phyloP scores from a whole-genome alignment of 2,113 vertebrate genomes.

The Peromyscus polionotus region DNA sequence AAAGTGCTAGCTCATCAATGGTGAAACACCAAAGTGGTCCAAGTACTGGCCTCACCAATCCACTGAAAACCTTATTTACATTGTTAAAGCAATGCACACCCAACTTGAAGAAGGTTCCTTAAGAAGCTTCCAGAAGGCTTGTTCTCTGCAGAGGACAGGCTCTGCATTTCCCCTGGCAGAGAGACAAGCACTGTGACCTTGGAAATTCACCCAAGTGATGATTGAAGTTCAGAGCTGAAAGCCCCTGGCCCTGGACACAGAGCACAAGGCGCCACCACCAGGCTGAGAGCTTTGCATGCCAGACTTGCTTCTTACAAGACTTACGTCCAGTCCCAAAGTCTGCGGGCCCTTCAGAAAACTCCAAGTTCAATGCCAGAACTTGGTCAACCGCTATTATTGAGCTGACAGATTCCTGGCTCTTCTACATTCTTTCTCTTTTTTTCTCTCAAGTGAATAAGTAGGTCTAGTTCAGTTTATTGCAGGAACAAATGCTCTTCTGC shows the following conservation, averaged over 20 bases:
- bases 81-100: not conserved
- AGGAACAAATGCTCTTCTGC: constrained; percentile 79
- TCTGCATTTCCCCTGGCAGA: not conserved
- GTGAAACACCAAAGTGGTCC: not conserved
- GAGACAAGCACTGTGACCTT: not conserved
- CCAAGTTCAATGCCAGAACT: constrained; percentile 18
- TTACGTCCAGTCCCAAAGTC: not conserved
- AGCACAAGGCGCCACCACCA: not conserved
- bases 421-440: not conserved
- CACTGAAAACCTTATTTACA: not conserved
- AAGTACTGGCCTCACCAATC: not conserved
- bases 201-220: not conserved
- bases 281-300: not conserved
- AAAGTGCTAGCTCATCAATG: not conserved
- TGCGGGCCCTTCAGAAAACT: not conserved
- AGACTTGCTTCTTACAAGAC: not conserved
- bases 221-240: not conserved
- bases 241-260: not conserved
- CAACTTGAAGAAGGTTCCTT: not conserved
- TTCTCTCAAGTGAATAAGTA: constrained; percentile 67
- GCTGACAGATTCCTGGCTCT: constrained; percentile 79
- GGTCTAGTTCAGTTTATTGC: constrained; percentile 77
- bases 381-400: constrained; percentile 57
- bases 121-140: too few species aligned
- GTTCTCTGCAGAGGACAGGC: not conserved